phyloP scores from a whole-genome alignment of 2,888 invertebrate species.

The Synergus japonicus region DNA sequence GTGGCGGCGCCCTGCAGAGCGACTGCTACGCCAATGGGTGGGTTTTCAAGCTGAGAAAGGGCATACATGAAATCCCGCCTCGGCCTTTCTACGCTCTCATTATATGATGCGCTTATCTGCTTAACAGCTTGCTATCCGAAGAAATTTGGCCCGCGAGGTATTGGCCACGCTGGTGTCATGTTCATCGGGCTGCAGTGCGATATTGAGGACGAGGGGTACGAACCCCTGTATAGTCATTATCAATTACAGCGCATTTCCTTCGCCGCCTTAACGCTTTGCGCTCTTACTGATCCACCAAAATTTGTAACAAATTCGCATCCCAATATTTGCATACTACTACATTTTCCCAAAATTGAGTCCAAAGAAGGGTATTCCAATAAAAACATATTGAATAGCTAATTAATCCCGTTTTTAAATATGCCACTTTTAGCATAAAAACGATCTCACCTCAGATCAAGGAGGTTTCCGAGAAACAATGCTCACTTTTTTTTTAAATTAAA shows the following conservation, averaged over 20 bases:
- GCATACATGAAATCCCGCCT: conserved; percentile 64
- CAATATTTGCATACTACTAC: background rate
- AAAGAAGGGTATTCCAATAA: no score
- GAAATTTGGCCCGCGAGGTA: conserved; percentile 95
- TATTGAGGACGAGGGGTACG: conserved; percentile 83
- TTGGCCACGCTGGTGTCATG: conserved; percentile 94
- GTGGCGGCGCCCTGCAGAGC: conserved; percentile 95
- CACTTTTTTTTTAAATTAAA: no score
- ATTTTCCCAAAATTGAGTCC: background rate
- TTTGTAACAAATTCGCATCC: background rate
- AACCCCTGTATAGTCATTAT: conserved; percentile 56
- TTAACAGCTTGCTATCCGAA: conserved; percentile 95
- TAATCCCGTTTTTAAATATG: no score
- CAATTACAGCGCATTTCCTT: conserved; percentile 40
- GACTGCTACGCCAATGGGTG: conserved; percentile 92
- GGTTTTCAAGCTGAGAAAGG: conserved; percentile 75
- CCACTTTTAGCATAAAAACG: no score
- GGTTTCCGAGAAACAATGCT: no score
- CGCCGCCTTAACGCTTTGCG: conserved; percentile 65
- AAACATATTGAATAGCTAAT: no score
- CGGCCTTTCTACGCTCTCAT: conserved; percentile 68
- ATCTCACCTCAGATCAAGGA: no score
- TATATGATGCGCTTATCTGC: conserved; percentile 73
- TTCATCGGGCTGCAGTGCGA: conserved; percentile 91
- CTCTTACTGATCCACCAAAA: conserved; percentile 56